These are phyloP conservation scores for Pituophis catenifer DNA, from an alignment of 2,113 vertebrate genomes.

Conservation along the genomic window DNA sequence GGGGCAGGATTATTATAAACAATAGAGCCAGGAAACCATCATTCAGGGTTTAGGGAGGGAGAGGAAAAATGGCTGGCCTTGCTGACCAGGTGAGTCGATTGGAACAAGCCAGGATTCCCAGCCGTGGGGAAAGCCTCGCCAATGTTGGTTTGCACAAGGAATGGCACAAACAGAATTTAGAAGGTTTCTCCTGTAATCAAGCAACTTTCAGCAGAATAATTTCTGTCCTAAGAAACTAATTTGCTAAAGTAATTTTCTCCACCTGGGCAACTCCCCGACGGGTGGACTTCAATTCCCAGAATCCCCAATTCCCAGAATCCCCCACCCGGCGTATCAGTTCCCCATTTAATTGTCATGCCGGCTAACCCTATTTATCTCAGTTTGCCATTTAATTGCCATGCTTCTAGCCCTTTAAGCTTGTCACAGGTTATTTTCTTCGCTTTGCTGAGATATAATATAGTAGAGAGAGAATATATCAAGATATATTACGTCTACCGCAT, in stretches of 20 bases:
- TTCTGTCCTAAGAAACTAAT: background rate
- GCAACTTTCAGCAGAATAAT: background rate
- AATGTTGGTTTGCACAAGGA: background rate
- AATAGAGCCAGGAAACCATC: background rate
- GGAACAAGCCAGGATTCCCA: background rate
- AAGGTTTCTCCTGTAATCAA: background rate
- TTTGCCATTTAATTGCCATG: too few relatives aligned
- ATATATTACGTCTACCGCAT: too few relatives aligned
- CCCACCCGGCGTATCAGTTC: accelerated
- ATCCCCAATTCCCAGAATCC: background rate
- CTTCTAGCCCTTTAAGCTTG: too few relatives aligned
- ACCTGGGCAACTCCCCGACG: too few relatives aligned
- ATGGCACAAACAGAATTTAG: background rate
- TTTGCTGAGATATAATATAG: too few relatives aligned
- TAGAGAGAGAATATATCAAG: too few relatives aligned
- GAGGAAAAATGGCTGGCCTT: background rate
- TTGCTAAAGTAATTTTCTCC: background rate
- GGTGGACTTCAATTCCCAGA: background rate
- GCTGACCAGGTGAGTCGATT: too few relatives aligned
- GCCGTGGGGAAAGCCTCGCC: background rate
- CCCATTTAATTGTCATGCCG: too few relatives aligned
- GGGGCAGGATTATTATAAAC: background rate
- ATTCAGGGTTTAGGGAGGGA: background rate
- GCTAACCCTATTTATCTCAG: too few relatives aligned
- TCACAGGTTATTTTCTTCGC: background rate